Evolutionary conservation across 2,888 invertebrate genomes (phyloP).

Genomic region (Plutella xylostella): DNA sequence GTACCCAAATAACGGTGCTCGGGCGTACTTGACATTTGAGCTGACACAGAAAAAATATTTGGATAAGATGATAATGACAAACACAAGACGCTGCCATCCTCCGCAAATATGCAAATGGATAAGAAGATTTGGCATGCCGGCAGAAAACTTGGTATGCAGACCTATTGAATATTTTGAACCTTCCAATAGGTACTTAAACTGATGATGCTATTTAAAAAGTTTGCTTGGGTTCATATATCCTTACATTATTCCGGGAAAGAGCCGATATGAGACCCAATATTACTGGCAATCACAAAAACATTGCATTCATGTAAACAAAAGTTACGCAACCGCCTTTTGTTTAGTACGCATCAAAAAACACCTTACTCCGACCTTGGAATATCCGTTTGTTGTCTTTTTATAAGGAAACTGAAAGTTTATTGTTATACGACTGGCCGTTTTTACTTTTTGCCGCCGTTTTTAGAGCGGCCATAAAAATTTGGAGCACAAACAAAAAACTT

Average conservation of each 20-base stretch:
- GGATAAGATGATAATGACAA: too few species aligned
- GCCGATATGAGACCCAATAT: not conserved
- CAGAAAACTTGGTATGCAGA: too few species aligned
- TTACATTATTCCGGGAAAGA: not conserved
- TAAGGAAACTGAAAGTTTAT: slow-evolving; percentile 68
- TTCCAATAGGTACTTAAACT: too few species aligned
- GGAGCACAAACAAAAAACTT: slow-evolving; percentile 56
- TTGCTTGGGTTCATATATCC: too few species aligned
- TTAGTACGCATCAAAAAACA: slow-evolving; percentile 56
- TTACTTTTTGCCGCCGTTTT: slow-evolving; percentile 46
- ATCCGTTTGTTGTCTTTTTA: slow-evolving; percentile 42
- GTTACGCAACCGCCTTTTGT: slow-evolving; percentile 45
- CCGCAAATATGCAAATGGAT: too few species aligned
- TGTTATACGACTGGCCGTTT: slow-evolving; percentile 36
- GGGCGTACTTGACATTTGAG: too few species aligned
- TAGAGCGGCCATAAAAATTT: slow-evolving; percentile 55
- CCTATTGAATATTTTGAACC: too few species aligned
- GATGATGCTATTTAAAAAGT: too few species aligned
- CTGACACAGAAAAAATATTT: too few species aligned
- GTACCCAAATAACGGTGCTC: too few species aligned
- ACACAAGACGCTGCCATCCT: too few species aligned
- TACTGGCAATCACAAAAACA: slow-evolving; percentile 24
- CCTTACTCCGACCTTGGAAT: slow-evolving; percentile 41
- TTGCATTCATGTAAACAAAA: slow-evolving; percentile 42
- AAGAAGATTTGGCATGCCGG: too few species aligned